These are phyloP conservation scores for Frieseomelitta varia DNA, from an alignment of 1,140 invertebrate genomes.

Conservation along the genomic window DNA sequence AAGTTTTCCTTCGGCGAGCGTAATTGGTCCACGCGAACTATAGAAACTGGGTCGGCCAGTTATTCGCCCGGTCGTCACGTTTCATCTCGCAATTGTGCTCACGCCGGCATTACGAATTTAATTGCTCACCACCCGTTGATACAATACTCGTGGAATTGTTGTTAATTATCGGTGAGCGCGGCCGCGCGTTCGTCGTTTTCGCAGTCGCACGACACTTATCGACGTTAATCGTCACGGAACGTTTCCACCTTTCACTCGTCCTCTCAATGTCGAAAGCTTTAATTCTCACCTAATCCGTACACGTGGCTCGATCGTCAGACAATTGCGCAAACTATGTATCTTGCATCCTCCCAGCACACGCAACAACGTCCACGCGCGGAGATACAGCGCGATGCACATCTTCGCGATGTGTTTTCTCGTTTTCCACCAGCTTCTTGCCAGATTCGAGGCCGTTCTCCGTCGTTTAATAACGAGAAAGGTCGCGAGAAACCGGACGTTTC, in stretches of 20 bases:
- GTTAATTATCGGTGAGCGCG: background rate
- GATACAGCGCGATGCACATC: constrained; percentile 48
- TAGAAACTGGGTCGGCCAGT: constrained; percentile 25
- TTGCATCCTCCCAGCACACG: background rate
- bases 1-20: constrained; percentile 28
- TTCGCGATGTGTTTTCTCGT: background rate
- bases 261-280: background rate
- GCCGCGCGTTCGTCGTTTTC: background rate
- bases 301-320: background rate
- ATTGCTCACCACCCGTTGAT: background rate
- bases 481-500: constrained; percentile 27
- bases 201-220: background rate
- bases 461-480: constrained; percentile 40
- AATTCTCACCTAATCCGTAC: constrained; percentile 6
- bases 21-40: constrained; percentile 38
- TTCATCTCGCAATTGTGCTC: background rate
- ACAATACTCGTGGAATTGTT: background rate
- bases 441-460: constrained; percentile 36
- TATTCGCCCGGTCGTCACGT: constrained; percentile 14
- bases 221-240: background rate
- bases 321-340: constrained; percentile 33
- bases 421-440: background rate
- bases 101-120: background rate
- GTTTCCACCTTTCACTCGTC: constrained; percentile 24
- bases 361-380: constrained; percentile 22